Conservation (phyloP, 2,113 vertebrate species). For the Pangasianodon gigas region DNA sequence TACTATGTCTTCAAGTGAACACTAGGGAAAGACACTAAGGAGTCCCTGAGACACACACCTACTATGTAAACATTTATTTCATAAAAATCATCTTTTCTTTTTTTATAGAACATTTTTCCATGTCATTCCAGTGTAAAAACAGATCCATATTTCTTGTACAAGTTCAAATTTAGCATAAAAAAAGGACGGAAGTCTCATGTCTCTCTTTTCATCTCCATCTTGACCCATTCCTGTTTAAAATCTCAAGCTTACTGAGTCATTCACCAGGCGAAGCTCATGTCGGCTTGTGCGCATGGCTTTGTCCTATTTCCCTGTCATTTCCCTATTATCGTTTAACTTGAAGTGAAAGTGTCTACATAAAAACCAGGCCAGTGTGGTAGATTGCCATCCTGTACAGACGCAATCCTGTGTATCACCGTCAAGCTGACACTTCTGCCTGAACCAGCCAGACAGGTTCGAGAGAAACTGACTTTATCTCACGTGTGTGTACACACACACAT, state of each 20-base stretch:
- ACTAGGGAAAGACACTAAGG: no score
- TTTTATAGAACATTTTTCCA: no score
- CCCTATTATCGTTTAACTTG: conserved; percentile 4
- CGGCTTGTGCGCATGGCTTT: neutral
- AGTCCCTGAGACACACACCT: neutral
- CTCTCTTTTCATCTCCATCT: no score
- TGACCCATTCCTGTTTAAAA: neutral
- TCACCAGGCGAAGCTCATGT: neutral
- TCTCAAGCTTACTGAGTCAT: neutral
- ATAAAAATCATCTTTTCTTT: no score
- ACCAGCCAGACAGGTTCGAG: conserved; percentile 69
- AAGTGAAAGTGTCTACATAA: conserved; percentile 20
- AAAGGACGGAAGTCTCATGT: neutral
- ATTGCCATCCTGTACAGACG: neutral
- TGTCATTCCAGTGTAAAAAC: neutral
- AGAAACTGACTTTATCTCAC: conserved; percentile 62
- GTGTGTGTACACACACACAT: neutral
- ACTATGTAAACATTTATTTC: neutral
- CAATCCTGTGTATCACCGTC: neutral
- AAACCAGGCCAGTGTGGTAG: neutral
- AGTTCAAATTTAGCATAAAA: neutral
- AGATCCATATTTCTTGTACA: neutral
- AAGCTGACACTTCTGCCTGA: conserved; percentile 1
- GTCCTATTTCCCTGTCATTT: neutral
- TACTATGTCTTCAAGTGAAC: neutral